A percentile compares a stretch with the other conserved stretches of the same genome.
These are phyloP conservation scores for Furcifer pardalis DNA, from an alignment of 2,797 vertebrate species.

Conservation along the genomic window DNA sequence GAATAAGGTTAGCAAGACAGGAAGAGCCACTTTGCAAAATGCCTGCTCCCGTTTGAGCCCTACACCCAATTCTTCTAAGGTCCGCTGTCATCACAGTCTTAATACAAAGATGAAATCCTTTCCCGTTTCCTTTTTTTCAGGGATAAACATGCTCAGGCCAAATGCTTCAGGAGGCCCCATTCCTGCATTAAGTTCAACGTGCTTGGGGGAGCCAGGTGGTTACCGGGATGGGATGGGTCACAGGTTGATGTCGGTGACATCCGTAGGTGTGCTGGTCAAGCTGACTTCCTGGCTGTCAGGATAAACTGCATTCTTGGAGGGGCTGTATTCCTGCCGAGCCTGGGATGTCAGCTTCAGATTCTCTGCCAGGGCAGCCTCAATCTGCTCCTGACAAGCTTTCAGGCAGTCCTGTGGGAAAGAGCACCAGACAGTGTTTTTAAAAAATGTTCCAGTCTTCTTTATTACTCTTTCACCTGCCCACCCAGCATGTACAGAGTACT, in stretches of 20 bases:
- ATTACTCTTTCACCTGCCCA: background rate
- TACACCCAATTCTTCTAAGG: background rate
- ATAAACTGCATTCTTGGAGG: constrained; percentile 67
- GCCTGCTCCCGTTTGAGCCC: background rate
- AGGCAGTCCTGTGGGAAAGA: constrained; percentile 79
- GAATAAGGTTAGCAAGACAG: constrained; percentile 4
- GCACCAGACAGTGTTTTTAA: background rate
- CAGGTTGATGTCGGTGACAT: constrained; percentile 80
- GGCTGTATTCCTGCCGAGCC: constrained; percentile 55
- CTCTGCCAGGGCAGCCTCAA: constrained; percentile 80
- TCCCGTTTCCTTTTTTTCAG: background rate
- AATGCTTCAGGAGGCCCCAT: constrained; percentile 8
- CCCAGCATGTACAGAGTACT: background rate
- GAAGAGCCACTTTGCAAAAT: background rate
- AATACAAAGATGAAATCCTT: background rate
- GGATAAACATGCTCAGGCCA: background rate
- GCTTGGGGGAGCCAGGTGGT: background rate
- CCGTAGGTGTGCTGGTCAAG: constrained; percentile 78
- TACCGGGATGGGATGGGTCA: constrained; percentile 41
- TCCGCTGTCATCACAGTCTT: background rate
- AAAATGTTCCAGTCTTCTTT: background rate
- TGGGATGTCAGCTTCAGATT: constrained; percentile 76
- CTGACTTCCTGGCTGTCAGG: constrained; percentile 68
- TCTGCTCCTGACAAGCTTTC: constrained; percentile 82
- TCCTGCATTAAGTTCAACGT: background rate